A percentile compares a stretch with the other conserved stretches of the same genome.
Evolutionary conservation across 2,888 invertebrate species (phyloP).

Genomic region (Smittia sp.): DNA sequence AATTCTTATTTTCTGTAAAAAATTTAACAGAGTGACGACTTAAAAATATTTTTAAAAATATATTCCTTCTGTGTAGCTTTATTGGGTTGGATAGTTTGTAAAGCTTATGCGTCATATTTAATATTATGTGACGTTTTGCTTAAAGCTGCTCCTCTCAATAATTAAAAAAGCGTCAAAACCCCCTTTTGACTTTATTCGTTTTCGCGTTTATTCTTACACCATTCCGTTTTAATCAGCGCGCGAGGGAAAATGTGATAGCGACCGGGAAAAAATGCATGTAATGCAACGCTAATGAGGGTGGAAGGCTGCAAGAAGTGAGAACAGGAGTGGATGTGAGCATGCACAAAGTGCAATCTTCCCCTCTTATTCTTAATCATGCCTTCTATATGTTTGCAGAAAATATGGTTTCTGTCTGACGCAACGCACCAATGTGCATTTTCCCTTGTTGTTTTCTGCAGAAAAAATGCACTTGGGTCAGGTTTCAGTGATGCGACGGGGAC

Average conservation of each 20-base stretch:
- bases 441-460: not conserved
- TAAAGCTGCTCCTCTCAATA: too few species aligned
- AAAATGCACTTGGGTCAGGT: not conserved
- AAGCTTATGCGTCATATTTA: too few species aligned
- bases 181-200: too few species aligned
- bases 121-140: too few species aligned
- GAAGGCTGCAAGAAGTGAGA: not conserved
- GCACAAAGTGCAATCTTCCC: not conserved
- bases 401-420: slow-evolving; percentile 19
- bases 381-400: not conserved
- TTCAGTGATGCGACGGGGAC: too few species aligned
- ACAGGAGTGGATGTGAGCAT: not conserved
- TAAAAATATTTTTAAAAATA: too few species aligned
- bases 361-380: not conserved
- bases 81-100: too few species aligned
- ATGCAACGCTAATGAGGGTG: slow-evolving; percentile 16
- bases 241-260: slow-evolving; percentile 6
- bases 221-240: not conserved
- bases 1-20: too few species aligned
- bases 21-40: too few species aligned
- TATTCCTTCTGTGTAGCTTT: too few species aligned
- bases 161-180: too few species aligned
- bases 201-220: too few species aligned
- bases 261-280: not conserved
- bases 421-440: not conserved